phyloP scores from a whole-genome alignment of 2,888 invertebrate genomes.

The Rutpela maculata region DNA sequence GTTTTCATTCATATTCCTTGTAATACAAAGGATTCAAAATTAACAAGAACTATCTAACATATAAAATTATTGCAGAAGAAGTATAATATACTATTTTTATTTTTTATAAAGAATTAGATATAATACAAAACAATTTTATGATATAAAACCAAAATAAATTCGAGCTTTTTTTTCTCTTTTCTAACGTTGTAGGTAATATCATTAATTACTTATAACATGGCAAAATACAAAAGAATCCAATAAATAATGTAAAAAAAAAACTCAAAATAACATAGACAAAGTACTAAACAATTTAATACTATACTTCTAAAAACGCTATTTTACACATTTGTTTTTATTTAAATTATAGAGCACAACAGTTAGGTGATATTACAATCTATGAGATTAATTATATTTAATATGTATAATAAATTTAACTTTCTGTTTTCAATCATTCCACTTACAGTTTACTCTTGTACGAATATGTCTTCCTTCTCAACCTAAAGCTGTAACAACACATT shows the following conservation, averaged over 20 bases:
- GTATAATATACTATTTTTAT: constrained; percentile 50
- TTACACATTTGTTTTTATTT: constrained; percentile 68
- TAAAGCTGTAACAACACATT: constrained; percentile 69
- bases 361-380: constrained; percentile 71
- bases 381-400: constrained; percentile 68
- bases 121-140: constrained; percentile 61
- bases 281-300: constrained; percentile 60
- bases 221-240: constrained; percentile 50
- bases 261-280: constrained; percentile 43
- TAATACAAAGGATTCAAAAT: not conserved
- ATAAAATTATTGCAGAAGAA: constrained; percentile 27
- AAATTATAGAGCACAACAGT: constrained; percentile 71
- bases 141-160: constrained; percentile 53
- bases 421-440: constrained; percentile 63
- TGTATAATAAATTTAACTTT: constrained; percentile 63
- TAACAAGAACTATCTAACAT: constrained; percentile 4
- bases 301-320: constrained; percentile 67
- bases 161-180: constrained; percentile 46
- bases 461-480: constrained; percentile 66
- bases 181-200: constrained; percentile 48
- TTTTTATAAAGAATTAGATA: constrained; percentile 60
- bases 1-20: constrained; percentile 7
- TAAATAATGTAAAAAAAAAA: constrained; percentile 43
- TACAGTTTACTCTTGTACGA: constrained; percentile 55
- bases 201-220: constrained; percentile 49